Conservation (phyloP, 2,888 invertebrate genomes). For the Ditylenchus weischeri region DNA sequence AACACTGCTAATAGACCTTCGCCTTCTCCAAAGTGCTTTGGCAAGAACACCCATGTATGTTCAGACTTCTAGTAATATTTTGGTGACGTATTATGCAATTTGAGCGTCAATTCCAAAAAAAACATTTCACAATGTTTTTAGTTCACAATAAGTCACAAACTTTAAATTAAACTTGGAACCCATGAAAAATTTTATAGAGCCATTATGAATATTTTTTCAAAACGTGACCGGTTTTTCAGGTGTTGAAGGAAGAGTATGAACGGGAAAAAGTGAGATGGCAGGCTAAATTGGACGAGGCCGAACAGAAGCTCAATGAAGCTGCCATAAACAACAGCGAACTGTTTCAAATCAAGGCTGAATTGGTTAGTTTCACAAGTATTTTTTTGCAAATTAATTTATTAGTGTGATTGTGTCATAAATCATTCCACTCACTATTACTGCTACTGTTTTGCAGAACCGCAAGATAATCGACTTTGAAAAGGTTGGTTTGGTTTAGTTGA, state of each 20-base stretch:
- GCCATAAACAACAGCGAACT: constrained; percentile 50
- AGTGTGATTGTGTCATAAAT: constrained; percentile 6
- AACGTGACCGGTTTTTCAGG: no score
- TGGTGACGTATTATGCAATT: no score
- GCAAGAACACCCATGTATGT: constrained; percentile 23
- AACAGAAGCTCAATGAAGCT: constrained; percentile 46
- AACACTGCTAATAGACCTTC: constrained; percentile 6
- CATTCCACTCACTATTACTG: neutral
- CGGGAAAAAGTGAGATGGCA: constrained; percentile 51
- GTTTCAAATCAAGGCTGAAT: constrained; percentile 51
- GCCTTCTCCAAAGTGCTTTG: constrained; percentile 28
- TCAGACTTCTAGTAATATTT: neutral
- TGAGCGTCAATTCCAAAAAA: no score
- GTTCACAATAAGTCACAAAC: no score
- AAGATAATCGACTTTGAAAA: constrained; percentile 57
- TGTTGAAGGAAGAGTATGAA: constrained; percentile 54
- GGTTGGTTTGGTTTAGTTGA: no score
- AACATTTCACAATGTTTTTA: no score
- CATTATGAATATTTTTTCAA: no score
- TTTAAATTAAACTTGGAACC: no score
- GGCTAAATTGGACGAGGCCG: constrained; percentile 50
- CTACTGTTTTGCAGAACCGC: constrained; percentile 47
- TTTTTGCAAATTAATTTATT: constrained; percentile 11
- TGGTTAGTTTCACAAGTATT: constrained; percentile 33
- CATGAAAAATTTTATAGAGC: no score